Base-by-base conservation (phyloP, 2,888 invertebrate species). In the Exocentrus adspersus region DNA sequence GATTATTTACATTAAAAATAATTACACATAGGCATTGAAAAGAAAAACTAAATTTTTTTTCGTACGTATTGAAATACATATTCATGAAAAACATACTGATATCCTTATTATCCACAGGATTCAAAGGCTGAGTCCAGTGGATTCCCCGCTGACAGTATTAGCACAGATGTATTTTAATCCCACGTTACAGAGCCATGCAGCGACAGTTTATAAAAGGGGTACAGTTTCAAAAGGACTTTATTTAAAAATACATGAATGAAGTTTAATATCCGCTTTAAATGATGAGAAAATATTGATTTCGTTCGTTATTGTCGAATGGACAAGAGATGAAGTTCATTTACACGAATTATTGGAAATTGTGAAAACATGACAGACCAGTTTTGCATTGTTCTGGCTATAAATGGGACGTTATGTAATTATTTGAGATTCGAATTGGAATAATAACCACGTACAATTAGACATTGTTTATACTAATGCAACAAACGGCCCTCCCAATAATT, bases 191-290 rank as follows among this genome's bases (percentile, higher is more conserved):
- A 64, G 66, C 52, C 64, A n/a, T n/a, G n/a, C 65, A 60, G 63
- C 65, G 70, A 68, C 67, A 60, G 51, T 68, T 66, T 65, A 70
- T 70, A 67, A 69, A 70, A 67, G 68, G 70, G 67, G 60, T 67
- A 48, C 57, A 62, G 64, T 62, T 51, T 70, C 62, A 68, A 37
- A 70, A 70, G 67, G 67, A 62, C 59, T 65, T 54, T 45, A 65
- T 63, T 71, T 65, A 69, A 71, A 71, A 68, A 69, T 71, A 68
- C 68, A 66, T 63, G 59, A 63, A 43, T 48, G 50, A 59, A 59
- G 54, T 63, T 63, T 59, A 50, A 62, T 52, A 59, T 59, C 51
- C 48, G 62, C 21, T 43, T 37, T 24, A 58, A 51, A 62, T 32
- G 57, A 58, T 62, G 50, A 43, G 43, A 48, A 57, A 51, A 41